Conservation (phyloP, 2,113 vertebrate genomes). For the Engraulis encrasicolus region DNA sequence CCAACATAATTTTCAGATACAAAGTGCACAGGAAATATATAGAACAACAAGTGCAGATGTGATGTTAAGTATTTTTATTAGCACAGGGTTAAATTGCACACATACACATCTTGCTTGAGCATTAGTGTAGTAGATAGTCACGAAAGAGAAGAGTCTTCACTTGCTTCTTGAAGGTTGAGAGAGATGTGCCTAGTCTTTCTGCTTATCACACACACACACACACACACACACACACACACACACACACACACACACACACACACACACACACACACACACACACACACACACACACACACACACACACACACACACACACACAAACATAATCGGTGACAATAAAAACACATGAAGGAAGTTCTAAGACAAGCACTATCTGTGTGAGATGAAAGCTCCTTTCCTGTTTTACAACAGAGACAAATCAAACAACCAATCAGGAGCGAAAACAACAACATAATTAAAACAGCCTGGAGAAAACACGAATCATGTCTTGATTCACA, state of each 20-base stretch:
- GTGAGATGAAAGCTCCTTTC: neutral
- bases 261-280: neutral
- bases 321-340: no score
- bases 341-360: neutral
- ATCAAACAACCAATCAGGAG: conserved; percentile 2
- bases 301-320: conserved; percentile 18
- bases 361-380: neutral
- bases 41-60: no score
- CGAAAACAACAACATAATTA: neutral
- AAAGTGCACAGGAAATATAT: no score
- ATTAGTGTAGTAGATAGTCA: no score
- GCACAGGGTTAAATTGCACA: no score
- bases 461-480: neutral
- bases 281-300: neutral
- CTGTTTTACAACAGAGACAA: neutral
- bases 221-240: neutral
- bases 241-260: neutral
- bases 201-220: neutral
- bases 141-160: no score
- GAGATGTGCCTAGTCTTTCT: no score
- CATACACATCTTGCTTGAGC: neutral
- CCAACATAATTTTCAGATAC: no score
- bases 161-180: no score
- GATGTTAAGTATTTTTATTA: no score
- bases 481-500: neutral